Conservation (phyloP, 2,797 vertebrate genomes). For the Acanthiza pusilla region DNA sequence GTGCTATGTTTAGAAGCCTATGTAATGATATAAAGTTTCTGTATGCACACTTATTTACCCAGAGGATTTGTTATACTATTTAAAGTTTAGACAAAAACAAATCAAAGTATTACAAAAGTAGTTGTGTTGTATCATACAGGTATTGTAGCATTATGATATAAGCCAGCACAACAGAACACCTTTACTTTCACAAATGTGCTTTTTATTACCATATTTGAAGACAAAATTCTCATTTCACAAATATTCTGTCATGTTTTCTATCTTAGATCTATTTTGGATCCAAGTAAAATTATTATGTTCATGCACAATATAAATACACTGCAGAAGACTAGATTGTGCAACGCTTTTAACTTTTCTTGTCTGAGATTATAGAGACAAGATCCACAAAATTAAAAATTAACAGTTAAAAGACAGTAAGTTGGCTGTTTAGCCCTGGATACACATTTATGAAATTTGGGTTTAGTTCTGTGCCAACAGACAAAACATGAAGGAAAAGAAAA, state of each 20-base stretch:
- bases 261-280: neutral
- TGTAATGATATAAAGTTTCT: neutral
- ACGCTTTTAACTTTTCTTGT: neutral
- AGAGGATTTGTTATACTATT: neutral
- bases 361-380: neutral
- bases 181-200: neutral
- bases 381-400: neutral
- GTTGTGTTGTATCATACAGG: neutral
- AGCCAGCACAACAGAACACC: neutral
- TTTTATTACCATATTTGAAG: neutral
- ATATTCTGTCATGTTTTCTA: neutral
- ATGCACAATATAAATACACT: neutral
- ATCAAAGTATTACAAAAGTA: neutral
- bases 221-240: neutral
- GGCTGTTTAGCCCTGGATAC: neutral
- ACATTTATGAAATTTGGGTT: neutral
- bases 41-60: neutral
- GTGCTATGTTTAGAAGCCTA: neutral
- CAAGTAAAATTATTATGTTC: neutral
- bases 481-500: neutral
- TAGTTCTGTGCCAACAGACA: neutral
- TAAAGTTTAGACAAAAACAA: constrained; percentile 1
- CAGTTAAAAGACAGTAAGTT: neutral
- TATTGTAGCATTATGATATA: neutral
- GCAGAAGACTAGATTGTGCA: neutral